Conservation (phyloP, 2,888 invertebrate genomes). For the Cerastoderma edule region DNA sequence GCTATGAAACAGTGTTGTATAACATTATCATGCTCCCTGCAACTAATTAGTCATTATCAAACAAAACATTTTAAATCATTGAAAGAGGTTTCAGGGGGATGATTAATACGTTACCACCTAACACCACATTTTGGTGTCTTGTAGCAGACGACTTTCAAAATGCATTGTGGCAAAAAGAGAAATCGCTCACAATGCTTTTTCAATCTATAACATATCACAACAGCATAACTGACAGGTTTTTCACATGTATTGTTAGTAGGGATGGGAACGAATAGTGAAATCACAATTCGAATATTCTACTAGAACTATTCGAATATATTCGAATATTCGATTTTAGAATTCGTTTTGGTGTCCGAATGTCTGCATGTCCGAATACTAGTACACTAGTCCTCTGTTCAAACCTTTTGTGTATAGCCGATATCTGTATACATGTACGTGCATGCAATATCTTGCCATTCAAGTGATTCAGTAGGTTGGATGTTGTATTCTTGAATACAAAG, state of each 20-base stretch:
- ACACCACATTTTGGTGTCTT: not conserved
- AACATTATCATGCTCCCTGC: not conserved
- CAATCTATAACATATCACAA: not conserved
- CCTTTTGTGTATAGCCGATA: no score
- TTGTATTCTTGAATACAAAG: no score
- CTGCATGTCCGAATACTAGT: not conserved
- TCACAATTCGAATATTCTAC: no score
- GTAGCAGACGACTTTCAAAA: not conserved
- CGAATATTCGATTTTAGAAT: not conserved
- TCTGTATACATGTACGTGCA: no score
- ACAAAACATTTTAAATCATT: not conserved
- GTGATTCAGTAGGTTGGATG: no score
- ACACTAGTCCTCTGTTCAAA: no score
- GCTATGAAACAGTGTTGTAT: not conserved
- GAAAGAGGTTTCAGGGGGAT: not conserved
- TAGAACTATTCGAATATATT: not conserved
- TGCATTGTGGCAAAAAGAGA: constrained; percentile 2
- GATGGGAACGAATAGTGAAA: no score
- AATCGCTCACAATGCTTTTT: not conserved
- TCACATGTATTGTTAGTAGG: no score
- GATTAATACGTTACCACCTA: not conserved
- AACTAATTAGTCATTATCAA: no score
- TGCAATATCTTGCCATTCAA: no score
- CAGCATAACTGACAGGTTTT: no score
- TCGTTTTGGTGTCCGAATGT: not conserved